phyloP scores from a whole-genome alignment of 2,888 invertebrate genomes.

The Neoaliturus tenellus region DNA sequence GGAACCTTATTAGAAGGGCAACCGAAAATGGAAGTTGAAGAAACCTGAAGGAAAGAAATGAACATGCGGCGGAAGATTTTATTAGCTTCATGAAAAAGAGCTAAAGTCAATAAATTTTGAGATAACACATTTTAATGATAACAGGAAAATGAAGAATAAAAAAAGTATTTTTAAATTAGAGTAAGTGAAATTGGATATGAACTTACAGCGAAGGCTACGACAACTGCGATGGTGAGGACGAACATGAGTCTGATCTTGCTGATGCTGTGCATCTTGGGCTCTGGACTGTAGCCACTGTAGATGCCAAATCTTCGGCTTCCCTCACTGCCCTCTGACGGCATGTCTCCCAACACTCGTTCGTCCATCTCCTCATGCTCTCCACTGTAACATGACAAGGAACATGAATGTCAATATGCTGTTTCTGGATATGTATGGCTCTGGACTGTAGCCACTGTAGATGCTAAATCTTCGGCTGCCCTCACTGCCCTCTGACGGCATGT shows the following conservation, averaged over 20 bases:
- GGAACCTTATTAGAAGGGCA: too few relatives aligned
- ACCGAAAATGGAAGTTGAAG: too few relatives aligned
- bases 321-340: constrained; percentile 40
- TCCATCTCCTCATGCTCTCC: constrained; percentile 31
- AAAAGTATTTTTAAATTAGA: too few relatives aligned
- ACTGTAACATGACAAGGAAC: neutral
- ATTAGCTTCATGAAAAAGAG: too few relatives aligned
- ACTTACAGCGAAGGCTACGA: constrained; percentile 50
- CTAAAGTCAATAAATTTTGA: too few relatives aligned
- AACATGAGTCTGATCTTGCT: constrained; percentile 22
- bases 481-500: constrained; percentile 37
- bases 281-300: constrained; percentile 53
- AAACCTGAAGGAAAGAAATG: too few relatives aligned
- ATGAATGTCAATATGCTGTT: neutral
- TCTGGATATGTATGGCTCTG: constrained; percentile 6
- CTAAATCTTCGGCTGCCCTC: constrained; percentile 58
- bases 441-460: constrained; percentile 56
- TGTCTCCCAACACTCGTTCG: neutral
- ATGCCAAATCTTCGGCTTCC: constrained; percentile 59
- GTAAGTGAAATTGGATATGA: too few relatives aligned
- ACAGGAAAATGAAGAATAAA: too few relatives aligned
- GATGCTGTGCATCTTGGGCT: constrained; percentile 2
- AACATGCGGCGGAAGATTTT: too few relatives aligned
- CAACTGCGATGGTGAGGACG: constrained; percentile 23
- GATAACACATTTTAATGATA: too few relatives aligned